phyloP scores from a whole-genome alignment of 2,113 vertebrate genomes.

The Rhodinocichla rosea region DNA sequence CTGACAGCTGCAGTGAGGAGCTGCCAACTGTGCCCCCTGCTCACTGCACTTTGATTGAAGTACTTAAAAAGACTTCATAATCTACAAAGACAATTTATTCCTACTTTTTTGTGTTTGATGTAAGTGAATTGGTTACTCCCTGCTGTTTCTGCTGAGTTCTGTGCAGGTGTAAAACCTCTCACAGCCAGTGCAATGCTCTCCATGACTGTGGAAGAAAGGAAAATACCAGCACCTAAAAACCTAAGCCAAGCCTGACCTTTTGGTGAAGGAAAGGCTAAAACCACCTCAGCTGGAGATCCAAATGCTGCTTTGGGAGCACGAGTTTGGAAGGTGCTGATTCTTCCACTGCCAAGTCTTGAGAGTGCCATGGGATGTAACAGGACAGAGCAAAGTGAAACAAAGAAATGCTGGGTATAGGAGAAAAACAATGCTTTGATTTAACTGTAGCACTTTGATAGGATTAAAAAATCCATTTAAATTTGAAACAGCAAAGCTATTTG shows the following conservation, averaged over 20 bases:
- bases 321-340: not conserved
- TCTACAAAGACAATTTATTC: slow-evolving; percentile 27
- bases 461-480: not conserved
- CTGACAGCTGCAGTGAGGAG: slow-evolving; percentile 69
- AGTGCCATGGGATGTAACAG: not conserved
- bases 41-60: slow-evolving; percentile 56
- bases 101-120: not conserved
- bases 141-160: slow-evolving; percentile 25
- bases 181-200: not conserved
- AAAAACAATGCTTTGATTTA: not conserved
- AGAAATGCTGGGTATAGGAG: not conserved
- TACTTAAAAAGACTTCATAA: slow-evolving; percentile 59
- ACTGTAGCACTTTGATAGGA: not conserved
- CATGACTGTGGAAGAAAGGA: not conserved
- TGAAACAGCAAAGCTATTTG: not conserved
- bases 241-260: slow-evolving; percentile 41
- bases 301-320: not conserved
- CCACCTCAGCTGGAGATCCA: not conserved
- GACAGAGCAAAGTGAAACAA: not conserved
- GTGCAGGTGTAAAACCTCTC: slow-evolving; percentile 9
- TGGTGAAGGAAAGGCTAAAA: not conserved
- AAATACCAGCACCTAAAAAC: not conserved
- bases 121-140: slow-evolving; percentile 12
- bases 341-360: not conserved
- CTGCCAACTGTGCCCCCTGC: slow-evolving; percentile 67